Base-by-base conservation (phyloP, 2,888 invertebrate genomes). In the Ectobius pallidus region DNA sequence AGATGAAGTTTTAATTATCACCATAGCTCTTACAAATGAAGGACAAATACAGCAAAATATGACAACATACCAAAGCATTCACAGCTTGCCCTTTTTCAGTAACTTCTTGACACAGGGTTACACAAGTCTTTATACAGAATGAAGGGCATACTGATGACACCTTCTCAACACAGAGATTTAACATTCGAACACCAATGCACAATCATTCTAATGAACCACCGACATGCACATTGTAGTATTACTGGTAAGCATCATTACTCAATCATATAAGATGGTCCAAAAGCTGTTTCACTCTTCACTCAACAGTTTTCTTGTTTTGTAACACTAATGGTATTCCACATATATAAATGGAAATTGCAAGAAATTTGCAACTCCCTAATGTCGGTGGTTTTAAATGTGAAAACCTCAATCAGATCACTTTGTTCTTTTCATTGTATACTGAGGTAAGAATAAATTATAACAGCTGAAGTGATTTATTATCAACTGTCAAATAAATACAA, bases 141-240 rank as follows among this genome's bases (percentile, higher is more conserved):
- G n/a, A n/a, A n/a, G n/a, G n/a, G n/a, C n/a, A n/a, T n/a, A 34
- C 34, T 34, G 34, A 34, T 6, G 34, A 7, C 34, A 7, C 34
- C 6, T 22, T 16, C 11, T 55, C 55, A 55, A 55, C 25, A 55
- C 16, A 55, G 6, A 4, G 42, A 20, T 65, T 46, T 65, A 65
- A 65, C 27, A 16, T 44, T 65, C 65, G n/a, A 44, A 65, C 65
- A 65, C 65, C 65, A 65, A 65, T 27, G 27, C 25, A 34, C n/a
- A 25, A 25, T 52, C 25, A 25, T 18, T 14, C 4, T 11, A 25
- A 25, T 22, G 25, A 52, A 52, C 11, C 52, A 52, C 0, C 52
- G 18, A 49, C 49, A 16, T 3, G 20, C 49, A 49, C 20, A 49
- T 49, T 18, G 4, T 2, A 49, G 49, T 49, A 18, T 18, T 22